phyloP scores from a whole-genome alignment of 2,888 invertebrate genomes.

The Caenorhabditis macrosperma region DNA sequence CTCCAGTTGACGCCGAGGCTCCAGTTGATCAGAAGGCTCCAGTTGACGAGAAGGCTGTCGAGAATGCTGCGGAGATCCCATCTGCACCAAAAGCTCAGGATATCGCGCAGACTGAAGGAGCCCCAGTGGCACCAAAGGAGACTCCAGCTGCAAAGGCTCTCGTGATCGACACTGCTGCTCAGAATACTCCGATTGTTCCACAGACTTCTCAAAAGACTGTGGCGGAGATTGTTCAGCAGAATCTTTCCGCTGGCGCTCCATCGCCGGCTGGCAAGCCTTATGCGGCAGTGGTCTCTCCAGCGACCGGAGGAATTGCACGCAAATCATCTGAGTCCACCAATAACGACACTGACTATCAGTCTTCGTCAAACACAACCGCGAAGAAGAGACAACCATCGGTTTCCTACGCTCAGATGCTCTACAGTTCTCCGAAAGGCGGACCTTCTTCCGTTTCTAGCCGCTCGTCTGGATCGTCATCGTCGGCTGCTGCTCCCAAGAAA shows the following conservation, averaged over 20 bases:
- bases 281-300: not conserved
- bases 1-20: not conserved
- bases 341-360: not conserved
- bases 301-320: no score
- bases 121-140: not conserved
- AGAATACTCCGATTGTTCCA: not conserved
- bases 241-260: not conserved
- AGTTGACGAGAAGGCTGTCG: not conserved
- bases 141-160: constrained; percentile 6
- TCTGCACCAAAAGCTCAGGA: constrained; percentile 23
- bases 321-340: not conserved
- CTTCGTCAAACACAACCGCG: no score
- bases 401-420: constrained; percentile 41
- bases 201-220: not conserved
- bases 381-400: constrained; percentile 6
- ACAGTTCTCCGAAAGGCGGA: not conserved
- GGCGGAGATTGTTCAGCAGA: constrained; percentile 35
- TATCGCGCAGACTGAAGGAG: not conserved
- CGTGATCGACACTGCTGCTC: constrained; percentile 23
- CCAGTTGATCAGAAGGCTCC: not conserved
- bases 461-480: not conserved
- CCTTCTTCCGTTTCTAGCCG: not conserved
- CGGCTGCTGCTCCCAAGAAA: constrained; percentile 5
- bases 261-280: not conserved
- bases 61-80: no score